Evolutionary conservation across 2,888 invertebrate species (phyloP).

Genomic region (Lordiphosa andalusiaca): DNA sequence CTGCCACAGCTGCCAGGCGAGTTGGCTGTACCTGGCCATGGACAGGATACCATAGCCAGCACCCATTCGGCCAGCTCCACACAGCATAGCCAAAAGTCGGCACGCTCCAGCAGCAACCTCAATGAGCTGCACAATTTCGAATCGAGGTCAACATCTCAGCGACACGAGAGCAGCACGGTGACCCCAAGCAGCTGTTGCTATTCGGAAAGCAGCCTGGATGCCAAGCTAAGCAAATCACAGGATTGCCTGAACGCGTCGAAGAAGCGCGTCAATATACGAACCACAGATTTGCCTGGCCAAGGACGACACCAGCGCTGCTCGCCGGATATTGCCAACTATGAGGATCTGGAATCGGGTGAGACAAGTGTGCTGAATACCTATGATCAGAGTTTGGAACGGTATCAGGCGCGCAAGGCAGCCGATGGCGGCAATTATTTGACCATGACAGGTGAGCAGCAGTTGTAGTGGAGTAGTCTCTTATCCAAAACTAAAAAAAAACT

Average conservation of each 20-base stretch:
- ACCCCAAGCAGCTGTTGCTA: conserved; percentile 80
- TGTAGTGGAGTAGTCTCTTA: too few species aligned
- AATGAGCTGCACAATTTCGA: conserved; percentile 79
- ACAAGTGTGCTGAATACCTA: conserved; percentile 79
- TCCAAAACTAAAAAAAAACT: neutral
- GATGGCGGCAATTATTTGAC: conserved; percentile 84
- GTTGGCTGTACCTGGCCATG: conserved; percentile 31
- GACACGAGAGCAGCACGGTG: conserved; percentile 79
- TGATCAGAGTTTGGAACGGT: conserved; percentile 82
- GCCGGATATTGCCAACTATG: conserved; percentile 76
- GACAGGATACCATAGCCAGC: conserved; percentile 52
- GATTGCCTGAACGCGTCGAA: conserved; percentile 82
- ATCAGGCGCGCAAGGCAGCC: conserved; percentile 81
- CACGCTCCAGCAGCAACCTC: conserved; percentile 80
- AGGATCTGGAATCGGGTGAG: conserved; percentile 79
- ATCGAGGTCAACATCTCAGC: conserved; percentile 72
- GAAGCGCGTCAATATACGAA: conserved; percentile 85
- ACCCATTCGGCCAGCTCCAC: conserved; percentile 58
- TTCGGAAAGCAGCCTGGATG: conserved; percentile 79
- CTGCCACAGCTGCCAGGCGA: conserved; percentile 77
- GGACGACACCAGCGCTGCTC: conserved; percentile 78
- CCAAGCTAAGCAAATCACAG: conserved; percentile 78
- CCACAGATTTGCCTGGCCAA: conserved; percentile 80
- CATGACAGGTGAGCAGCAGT: conserved; percentile 81
- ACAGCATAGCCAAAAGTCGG: conserved; percentile 68